These are phyloP conservation scores for Bathynomus jamesi DNA, from an alignment of 1,140 invertebrate species.

Conservation along the genomic window DNA sequence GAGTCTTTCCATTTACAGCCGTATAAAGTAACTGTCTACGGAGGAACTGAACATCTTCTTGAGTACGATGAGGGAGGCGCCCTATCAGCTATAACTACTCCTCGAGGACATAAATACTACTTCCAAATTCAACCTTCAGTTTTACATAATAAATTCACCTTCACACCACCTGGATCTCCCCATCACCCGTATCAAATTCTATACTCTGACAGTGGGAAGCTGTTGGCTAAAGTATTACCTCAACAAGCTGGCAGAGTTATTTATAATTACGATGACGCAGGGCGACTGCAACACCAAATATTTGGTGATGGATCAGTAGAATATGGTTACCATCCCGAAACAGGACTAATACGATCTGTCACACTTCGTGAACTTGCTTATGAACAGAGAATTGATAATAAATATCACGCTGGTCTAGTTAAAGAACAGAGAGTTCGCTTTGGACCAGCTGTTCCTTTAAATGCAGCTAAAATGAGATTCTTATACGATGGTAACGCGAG, in stretches of 20 bases:
- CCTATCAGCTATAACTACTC: conserved; percentile 80
- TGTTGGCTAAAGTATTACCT: conserved; percentile 78
- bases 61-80: conserved; percentile 88
- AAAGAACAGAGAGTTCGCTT: conserved; percentile 81
- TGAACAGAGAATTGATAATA: conserved; percentile 64
- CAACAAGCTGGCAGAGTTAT: conserved; percentile 80
- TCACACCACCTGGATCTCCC: conserved; percentile 70
- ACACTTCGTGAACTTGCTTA: conserved; percentile 77
- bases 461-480: conserved; percentile 79
- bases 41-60: conserved; percentile 82
- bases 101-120: conserved; percentile 81
- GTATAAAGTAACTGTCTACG: conserved; percentile 80
- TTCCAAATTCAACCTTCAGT: conserved; percentile 85
- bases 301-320: conserved; percentile 79
- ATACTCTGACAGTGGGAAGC: conserved; percentile 82
- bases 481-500: conserved; percentile 82
- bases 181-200: conserved; percentile 80
- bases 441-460: conserved; percentile 68
- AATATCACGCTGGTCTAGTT: conserved; percentile 79
- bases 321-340: conserved; percentile 77
- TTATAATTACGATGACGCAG: conserved; percentile 75
- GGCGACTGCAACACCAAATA: conserved; percentile 72
- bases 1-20: conserved; percentile 49
- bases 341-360: conserved; percentile 71
- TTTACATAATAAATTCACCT: conserved; percentile 86